Evolutionary conservation across 2,797 vertebrate species (phyloP).

Genomic region (Glossophaga mutica): DNA sequence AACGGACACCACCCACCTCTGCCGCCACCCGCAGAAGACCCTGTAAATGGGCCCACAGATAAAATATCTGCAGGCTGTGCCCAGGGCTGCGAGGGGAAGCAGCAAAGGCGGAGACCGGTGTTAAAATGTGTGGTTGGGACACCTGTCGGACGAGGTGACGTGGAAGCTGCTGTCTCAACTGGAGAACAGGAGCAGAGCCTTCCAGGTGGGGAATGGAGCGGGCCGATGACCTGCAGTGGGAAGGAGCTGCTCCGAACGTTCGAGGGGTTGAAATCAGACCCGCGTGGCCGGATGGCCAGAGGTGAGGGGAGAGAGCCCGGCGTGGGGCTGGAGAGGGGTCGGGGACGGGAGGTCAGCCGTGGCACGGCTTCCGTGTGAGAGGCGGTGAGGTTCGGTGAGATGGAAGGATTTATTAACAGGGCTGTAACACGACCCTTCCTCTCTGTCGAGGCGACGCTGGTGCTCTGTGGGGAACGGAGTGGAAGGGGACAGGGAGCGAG

Average conservation of each 20-base stretch:
- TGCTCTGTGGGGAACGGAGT: background rate
- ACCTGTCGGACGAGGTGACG: background rate
- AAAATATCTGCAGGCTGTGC: background rate
- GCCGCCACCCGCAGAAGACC: background rate
- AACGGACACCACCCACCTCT: background rate
- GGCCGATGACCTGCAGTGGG: background rate
- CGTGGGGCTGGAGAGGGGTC: background rate
- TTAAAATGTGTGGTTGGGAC: background rate
- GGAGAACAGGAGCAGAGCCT: background rate
- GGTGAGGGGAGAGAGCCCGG: background rate
- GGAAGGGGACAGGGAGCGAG: background rate
- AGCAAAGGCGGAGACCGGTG: background rate
- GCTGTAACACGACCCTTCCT: background rate
- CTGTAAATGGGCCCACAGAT: background rate
- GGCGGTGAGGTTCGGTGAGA: background rate
- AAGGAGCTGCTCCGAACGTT: background rate
- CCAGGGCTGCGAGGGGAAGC: background rate
- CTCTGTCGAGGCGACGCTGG: background rate
- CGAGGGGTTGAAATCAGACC: background rate
- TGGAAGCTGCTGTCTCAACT: background rate
- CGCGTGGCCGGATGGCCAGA: rapidly evolving
- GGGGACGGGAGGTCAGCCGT: background rate
- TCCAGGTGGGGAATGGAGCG: background rate
- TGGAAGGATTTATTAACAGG: background rate
- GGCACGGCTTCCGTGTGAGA: background rate